A percentile compares a stretch with the other conserved stretches of the same genome.
Conservation (phyloP, 2,888 invertebrate species). For the Sesia apiformis region DNA sequence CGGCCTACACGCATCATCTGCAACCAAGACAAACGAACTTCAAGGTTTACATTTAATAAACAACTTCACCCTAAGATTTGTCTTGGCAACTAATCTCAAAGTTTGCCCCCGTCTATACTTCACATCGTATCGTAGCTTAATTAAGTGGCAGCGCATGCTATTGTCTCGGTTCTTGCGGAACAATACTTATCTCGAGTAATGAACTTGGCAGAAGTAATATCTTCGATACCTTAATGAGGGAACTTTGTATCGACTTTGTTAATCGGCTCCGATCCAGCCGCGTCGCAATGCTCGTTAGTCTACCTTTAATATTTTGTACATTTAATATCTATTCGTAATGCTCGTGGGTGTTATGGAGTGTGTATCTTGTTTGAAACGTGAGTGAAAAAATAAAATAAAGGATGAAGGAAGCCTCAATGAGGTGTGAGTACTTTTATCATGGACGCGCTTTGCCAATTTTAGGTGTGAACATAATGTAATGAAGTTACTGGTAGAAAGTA, state of each 20-base stretch:
- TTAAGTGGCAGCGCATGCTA: conserved; percentile 66
- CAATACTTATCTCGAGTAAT: conserved; percentile 63
- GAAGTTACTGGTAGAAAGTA: conserved; percentile 30
- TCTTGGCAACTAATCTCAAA: conserved; percentile 40
- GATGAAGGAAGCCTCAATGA: conserved; percentile 20
- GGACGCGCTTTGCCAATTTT: conserved; percentile 55
- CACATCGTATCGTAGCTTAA: conserved; percentile 53
- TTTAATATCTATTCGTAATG: not conserved
- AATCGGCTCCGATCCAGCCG: conserved; percentile 56
- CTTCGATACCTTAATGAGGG: conserved; percentile 71
- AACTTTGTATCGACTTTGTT: conserved; percentile 70
- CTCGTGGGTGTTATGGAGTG: not conserved
- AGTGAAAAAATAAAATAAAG: not conserved
- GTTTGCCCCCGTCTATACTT: conserved; percentile 19
- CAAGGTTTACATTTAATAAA: not conserved
- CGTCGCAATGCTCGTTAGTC: conserved; percentile 19
- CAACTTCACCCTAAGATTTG: not conserved
- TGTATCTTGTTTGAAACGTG: not conserved
- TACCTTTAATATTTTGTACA: not conserved
- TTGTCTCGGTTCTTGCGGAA: conserved; percentile 63
- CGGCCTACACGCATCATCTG: conserved; percentile 73
- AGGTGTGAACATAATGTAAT: not conserved
- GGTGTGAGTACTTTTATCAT: conserved; percentile 22
- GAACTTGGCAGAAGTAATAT: conserved; percentile 68
- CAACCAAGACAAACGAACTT: conserved; percentile 46